Percentiles rank a stretch among this genome's conserved stretches.
These are phyloP conservation scores for Hylomyscus alleni DNA, from an alignment of 2,797 vertebrate genomes.

Conservation along the genomic window DNA sequence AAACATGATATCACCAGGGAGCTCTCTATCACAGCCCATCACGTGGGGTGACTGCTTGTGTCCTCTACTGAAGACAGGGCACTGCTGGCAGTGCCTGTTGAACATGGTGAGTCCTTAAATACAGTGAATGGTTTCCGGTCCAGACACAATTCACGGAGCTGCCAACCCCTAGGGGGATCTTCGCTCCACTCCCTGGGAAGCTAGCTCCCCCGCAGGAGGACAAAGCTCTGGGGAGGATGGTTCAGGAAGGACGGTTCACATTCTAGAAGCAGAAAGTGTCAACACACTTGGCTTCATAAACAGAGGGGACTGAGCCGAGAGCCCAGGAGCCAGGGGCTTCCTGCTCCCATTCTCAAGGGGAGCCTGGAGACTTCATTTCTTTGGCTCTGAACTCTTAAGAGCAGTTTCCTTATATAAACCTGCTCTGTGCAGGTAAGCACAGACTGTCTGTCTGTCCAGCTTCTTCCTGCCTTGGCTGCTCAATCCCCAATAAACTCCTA, in stretches of 20 bases:
- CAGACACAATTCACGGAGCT: background rate
- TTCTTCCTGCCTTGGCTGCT: background rate
- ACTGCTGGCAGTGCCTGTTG: background rate
- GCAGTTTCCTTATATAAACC: background rate
- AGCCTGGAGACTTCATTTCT: background rate
- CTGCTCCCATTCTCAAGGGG: background rate
- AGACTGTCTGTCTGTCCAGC: fast-evolving
- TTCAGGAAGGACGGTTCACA: too few species aligned
- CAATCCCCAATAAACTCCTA: background rate
- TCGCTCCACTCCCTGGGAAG: background rate
- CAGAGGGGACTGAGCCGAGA: background rate
- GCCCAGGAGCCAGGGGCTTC: too few species aligned
- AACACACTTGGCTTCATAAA: background rate
- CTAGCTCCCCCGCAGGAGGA: background rate
- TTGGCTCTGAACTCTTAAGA: background rate
- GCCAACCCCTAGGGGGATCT: background rate
- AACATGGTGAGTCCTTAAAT: background rate
- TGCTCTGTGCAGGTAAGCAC: background rate
- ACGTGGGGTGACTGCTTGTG: fast-evolving
- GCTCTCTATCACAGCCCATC: background rate
- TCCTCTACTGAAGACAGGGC: background rate
- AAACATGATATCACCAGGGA: background rate
- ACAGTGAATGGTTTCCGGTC: background rate
- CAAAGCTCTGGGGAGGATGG: background rate
- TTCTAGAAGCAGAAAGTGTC: background rate